Evolutionary conservation across 35 echinoderm and acorn worm genomes (phyloP).

Genomic region (Hemicentrotus pulcherrimus): DNA sequence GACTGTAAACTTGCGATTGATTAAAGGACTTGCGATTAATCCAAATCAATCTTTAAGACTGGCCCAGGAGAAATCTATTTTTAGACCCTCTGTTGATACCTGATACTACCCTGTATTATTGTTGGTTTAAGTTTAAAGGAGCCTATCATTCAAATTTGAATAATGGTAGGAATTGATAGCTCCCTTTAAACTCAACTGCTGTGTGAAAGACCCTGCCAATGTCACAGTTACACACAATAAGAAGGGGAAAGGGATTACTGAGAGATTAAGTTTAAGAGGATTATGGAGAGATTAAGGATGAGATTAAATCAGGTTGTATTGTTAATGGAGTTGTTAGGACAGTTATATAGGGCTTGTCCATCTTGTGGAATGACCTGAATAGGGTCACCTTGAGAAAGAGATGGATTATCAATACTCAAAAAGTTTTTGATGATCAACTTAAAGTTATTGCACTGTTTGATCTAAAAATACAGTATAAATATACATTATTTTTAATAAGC

Average conservation of each 20-base stretch:
- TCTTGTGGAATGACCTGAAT: background rate
- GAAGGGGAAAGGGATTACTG: background rate
- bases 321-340: background rate
- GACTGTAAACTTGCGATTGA: too few species aligned
- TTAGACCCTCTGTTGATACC: too few species aligned
- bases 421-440: background rate
- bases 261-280: background rate
- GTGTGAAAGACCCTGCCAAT: background rate
- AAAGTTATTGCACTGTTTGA: too few species aligned
- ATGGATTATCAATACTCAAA: background rate
- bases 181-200: background rate
- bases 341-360: slow-evolving; percentile 8
- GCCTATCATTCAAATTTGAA: too few species aligned
- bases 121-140: too few species aligned
- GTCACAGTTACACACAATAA: background rate
- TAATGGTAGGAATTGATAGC: background rate
- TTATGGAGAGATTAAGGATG: slow-evolving; percentile 9
- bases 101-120: too few species aligned
- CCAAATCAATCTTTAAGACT: too few species aligned
- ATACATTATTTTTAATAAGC: too few species aligned
- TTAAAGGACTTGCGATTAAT: too few species aligned
- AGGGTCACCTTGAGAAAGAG: background rate
- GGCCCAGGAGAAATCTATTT: too few species aligned
- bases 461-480: too few species aligned
- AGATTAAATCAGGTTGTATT: background rate